These are phyloP conservation scores for Hystrix cristata DNA, from an alignment of 2,113 vertebrate genomes.

Conservation along the genomic window DNA sequence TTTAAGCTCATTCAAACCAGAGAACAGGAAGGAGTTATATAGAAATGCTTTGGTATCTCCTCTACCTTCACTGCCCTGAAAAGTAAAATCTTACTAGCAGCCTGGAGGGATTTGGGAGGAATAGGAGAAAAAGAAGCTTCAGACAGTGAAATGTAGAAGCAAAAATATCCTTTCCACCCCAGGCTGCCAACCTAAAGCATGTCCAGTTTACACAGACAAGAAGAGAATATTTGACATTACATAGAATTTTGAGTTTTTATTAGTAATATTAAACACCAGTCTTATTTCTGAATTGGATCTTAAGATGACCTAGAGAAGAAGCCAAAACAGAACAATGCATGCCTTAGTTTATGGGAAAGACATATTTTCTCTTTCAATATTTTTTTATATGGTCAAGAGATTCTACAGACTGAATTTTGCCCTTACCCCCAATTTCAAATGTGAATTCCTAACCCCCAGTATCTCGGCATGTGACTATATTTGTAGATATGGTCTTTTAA, in stretches of 20 bases:
- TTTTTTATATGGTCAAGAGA: not conserved
- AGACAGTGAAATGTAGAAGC: not conserved
- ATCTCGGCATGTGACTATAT: not conserved
- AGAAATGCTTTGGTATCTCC: not conserved
- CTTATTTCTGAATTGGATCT: not conserved
- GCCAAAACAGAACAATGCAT: not conserved
- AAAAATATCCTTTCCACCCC: not conserved
- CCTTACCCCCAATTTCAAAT: not conserved
- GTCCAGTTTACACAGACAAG: not conserved
- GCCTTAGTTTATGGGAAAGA: not conserved
- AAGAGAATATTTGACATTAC: not conserved
- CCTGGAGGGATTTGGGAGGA: not conserved
- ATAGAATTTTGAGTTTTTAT: not conserved
- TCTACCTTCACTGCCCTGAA: not conserved
- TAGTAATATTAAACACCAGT: not conserved
- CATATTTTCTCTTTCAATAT: not conserved
- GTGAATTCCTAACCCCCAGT: not conserved
- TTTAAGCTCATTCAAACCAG: not conserved
- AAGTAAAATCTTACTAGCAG: not conserved
- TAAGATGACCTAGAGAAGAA: not conserved
- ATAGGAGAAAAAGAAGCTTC: not conserved
- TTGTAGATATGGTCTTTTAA: not conserved
- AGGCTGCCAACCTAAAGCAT: not conserved
- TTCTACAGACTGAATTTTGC: not conserved
- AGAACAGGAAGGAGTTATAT: not conserved